Evolutionary conservation across 2,888 invertebrate species (phyloP).

Genomic region (Hipparchia sbordonii): DNA sequence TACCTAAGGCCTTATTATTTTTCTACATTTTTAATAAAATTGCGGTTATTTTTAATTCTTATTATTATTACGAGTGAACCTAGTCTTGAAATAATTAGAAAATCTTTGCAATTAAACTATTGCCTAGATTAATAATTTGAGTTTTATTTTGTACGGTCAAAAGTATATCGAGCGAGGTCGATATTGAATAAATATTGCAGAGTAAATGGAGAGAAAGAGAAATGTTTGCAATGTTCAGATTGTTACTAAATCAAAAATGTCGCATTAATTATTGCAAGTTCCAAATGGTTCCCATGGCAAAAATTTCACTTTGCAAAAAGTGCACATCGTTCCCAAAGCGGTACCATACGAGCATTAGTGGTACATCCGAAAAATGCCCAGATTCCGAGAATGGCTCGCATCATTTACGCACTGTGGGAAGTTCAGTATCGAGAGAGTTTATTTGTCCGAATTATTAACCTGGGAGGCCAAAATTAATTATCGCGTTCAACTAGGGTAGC

Average conservation of each 20-base stretch:
- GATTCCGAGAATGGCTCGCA: constrained; percentile 55
- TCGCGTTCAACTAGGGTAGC: constrained; percentile 26
- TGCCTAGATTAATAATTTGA: no score
- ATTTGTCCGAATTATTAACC: constrained; percentile 62
- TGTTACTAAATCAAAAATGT: constrained; percentile 2
- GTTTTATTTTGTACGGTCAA: no score
- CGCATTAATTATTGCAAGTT: not conserved
- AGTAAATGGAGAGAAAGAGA: no score
- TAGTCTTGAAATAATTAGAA: no score
- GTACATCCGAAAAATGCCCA: constrained; percentile 39
- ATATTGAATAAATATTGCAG: no score
- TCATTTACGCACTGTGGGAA: constrained; percentile 60
- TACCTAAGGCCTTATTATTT: no score
- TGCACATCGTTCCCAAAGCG: constrained; percentile 31
- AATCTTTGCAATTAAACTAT: no score
- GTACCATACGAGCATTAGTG: constrained; percentile 16
- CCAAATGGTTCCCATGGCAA: constrained; percentile 24
- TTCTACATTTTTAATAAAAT: no score
- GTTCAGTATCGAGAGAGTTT: constrained; percentile 49
- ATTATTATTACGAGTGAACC: no score
- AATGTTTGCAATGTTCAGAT: no score
- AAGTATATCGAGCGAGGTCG: no score
- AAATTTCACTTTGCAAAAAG: constrained; percentile 32
- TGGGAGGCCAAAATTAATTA: constrained; percentile 70
- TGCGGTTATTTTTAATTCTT: no score